Evolutionary conservation across 2,888 invertebrate genomes (phyloP), one percentile per base, ranked within the genome.

Genomic region (Drosophila melanosoma): DNA sequence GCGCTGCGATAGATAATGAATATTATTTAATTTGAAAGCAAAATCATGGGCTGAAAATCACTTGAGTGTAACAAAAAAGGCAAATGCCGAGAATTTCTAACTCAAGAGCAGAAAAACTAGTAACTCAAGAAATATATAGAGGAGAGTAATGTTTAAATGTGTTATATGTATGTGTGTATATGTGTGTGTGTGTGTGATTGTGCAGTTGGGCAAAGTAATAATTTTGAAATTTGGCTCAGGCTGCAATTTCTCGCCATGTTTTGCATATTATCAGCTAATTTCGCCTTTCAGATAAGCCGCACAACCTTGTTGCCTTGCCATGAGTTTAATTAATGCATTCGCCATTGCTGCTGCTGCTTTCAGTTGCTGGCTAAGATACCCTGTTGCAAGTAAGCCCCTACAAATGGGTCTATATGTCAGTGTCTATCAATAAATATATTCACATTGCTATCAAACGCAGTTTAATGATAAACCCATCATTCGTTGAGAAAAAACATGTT

Each of bases 251-350:
- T 82, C 74, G 80, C 78, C 84, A 81, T 87, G 87, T 87, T 87
- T 87, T 87, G 87, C 87, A 87, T 87, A 89, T 87, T 87, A 87
- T 87, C 89, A 87, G 89, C 88, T 87, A 89, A 89, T 87, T 87
- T 87, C 74, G 83, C 82, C 74, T 81, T 72, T 81, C 75, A 88
- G 87, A 89, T 88, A 87, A 89, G 89, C 84, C 73, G 70, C 68
- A 60, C 79, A 83, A 81, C 78, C 87, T 78, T 76, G 78, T 83
- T 85, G 85, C 85, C 71, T 79, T 79, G 71, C 82, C 87, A 81
- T 74, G 87, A 85, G 87, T 89, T 73, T 87, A 87, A 87, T 87
- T 87, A 89, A 87, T 87, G 87, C 89, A 45, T 85, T 79, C 76
- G 73, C 83, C 84, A 83, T 75, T 71, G 77, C 66, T 66, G 78